Evolutionary conservation across 2,113 vertebrate species (phyloP).

Genomic region (Condylura cristata): DNA sequence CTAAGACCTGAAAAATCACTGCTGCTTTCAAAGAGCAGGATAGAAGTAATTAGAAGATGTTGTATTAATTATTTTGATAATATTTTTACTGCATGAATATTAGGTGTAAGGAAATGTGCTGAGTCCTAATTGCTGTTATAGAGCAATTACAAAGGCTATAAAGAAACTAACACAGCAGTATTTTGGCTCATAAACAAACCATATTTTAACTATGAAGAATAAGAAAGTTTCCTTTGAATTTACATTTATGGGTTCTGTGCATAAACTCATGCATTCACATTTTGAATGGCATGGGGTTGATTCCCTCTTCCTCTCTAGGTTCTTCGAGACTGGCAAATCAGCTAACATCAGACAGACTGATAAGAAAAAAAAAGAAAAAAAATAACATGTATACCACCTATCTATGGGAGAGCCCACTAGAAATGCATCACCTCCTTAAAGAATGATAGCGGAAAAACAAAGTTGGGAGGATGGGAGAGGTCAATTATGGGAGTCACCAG

Average conservation of each 20-base stretch:
- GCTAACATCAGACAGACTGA: background rate
- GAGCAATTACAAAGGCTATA: slow-evolving; percentile 22
- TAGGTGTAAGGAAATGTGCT: slow-evolving; percentile 14
- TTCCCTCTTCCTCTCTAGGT: background rate
- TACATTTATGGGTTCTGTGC: background rate
- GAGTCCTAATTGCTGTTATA: slow-evolving; percentile 14
- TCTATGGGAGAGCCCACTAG: background rate
- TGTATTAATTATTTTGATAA: slow-evolving; percentile 25
- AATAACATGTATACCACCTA: background rate
- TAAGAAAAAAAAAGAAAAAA: background rate
- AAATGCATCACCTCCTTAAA: background rate
- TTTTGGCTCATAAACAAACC: background rate
- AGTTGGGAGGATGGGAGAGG: background rate
- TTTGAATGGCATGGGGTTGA: background rate
- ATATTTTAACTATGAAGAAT: slow-evolving; percentile 12
- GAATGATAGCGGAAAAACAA: background rate
- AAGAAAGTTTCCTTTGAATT: slow-evolving; percentile 11
- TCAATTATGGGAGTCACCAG: background rate
- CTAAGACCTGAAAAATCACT: slow-evolving; percentile 7
- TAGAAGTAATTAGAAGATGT: slow-evolving; percentile 32
- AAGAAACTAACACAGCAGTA: background rate
- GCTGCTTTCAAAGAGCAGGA: slow-evolving; percentile 34
- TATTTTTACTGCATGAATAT: slow-evolving; percentile 8
- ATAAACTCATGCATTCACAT: background rate
- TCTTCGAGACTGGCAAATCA: background rate